Evolutionary conservation across 2,888 invertebrate genomes (phyloP).

Genomic region (Nomada hirtipes): DNA sequence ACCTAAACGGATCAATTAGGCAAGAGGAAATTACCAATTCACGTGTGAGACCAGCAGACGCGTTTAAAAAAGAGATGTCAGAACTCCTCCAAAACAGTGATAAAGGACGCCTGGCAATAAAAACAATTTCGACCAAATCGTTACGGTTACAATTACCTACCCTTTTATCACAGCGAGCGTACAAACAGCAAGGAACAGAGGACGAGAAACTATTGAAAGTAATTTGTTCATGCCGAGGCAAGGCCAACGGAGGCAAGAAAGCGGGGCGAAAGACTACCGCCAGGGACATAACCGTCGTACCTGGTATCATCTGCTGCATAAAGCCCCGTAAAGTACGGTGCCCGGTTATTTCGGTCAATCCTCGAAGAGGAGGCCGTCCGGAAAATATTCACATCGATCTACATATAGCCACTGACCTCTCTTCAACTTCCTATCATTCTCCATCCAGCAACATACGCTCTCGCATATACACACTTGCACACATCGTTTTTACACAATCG

Average conservation of each 20-base stretch:
- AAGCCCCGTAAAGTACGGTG: conserved; percentile 68
- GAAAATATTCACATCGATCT: conserved; percentile 80
- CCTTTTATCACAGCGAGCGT: not conserved
- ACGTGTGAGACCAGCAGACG: not conserved
- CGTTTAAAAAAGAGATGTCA: conserved; percentile 5
- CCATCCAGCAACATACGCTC: conserved; percentile 17
- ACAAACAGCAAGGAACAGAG: not conserved
- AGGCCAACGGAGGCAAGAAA: not conserved
- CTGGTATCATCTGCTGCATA: conserved; percentile 67
- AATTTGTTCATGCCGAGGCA: not conserved
- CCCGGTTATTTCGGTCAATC: conserved; percentile 78
- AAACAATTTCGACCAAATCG: not conserved
- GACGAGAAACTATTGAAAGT: conserved; percentile 3
- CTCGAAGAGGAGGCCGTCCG: conserved; percentile 71
- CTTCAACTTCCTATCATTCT: conserved; percentile 42
- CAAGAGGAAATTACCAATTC: conserved; percentile 9
- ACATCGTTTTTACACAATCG: conserved; percentile 18
- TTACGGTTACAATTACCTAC: not conserved
- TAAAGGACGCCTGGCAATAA: not conserved
- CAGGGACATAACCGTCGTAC: conserved; percentile 49
- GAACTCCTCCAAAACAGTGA: not conserved
- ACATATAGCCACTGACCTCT: conserved; percentile 68
- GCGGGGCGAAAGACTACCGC: conserved; percentile 24
- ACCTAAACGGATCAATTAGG: not conserved
- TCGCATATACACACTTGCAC: conserved; percentile 21